Evolutionary conservation across 2,888 invertebrate genomes (phyloP).

Genomic region (Caenorhabditis uteleia): DNA sequence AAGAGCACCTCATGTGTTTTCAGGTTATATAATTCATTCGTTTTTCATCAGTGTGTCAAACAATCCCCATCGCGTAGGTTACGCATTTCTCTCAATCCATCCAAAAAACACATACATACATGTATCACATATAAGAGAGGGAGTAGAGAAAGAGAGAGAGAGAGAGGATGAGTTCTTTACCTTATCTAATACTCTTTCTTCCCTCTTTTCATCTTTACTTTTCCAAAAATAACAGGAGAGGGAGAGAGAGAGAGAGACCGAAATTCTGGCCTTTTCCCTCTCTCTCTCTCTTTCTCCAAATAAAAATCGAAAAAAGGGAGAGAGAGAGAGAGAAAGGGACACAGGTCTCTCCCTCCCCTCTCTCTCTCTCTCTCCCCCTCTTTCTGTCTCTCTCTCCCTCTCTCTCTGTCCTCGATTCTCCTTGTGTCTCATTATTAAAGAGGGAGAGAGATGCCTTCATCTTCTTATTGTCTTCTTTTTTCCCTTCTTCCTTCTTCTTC

Average conservation of each 20-base stretch:
- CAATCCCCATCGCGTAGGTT: too few relatives aligned
- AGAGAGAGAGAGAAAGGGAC: conserved; percentile 6
- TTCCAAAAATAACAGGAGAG: conserved; percentile 13
- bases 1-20: too few relatives aligned
- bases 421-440: conserved; percentile 1
- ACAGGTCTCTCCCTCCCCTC: conserved; percentile 1
- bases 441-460: not conserved
- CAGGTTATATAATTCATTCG: too few relatives aligned
- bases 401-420: conserved; percentile 7
- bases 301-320: not conserved
- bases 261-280: conserved; percentile 88
- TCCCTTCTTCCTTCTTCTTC: not conserved
- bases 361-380: conserved; percentile 9
- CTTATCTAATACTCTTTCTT: too few relatives aligned
- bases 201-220: conserved; percentile 4
- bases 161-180: too few relatives aligned
- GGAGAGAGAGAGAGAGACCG: conserved; percentile 77
- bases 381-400: conserved; percentile 21
- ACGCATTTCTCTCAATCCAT: too few relatives aligned
- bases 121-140: too few relatives aligned
- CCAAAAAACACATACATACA: too few relatives aligned
- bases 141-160: too few relatives aligned
- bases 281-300: conserved; percentile 8
- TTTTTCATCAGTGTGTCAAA: too few relatives aligned
- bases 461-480: not conserved